Conservation (phyloP, 2,113 vertebrate species). For the Telmatochromis bifrenatus region DNA sequence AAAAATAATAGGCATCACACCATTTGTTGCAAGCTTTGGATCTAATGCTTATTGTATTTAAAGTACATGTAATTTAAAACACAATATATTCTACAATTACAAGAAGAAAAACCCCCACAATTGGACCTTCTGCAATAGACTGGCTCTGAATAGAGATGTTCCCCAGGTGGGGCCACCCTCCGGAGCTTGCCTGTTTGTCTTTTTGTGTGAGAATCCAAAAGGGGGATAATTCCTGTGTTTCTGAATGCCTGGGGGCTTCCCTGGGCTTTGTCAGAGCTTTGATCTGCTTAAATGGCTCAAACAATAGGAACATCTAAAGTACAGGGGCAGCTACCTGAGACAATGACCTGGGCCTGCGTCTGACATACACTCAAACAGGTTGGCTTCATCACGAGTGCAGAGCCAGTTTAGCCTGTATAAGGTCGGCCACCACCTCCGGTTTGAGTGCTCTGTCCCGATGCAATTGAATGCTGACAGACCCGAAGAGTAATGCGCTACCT, state of each 20-base stretch:
- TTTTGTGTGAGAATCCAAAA: slow-evolving; percentile 55
- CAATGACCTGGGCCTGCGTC: slow-evolving; percentile 50
- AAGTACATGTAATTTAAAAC: slow-evolving; percentile 19
- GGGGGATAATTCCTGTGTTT: slow-evolving; percentile 55
- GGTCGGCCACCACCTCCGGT: slow-evolving; percentile 55
- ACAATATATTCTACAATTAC: slow-evolving; percentile 36
- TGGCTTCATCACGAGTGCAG: slow-evolving; percentile 57
- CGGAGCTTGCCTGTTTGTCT: slow-evolving; percentile 54
- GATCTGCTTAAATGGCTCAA: slow-evolving; percentile 70
- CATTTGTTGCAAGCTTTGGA: slow-evolving; percentile 2
- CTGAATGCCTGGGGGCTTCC: slow-evolving; percentile 63
- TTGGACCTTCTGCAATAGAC: slow-evolving; percentile 32
- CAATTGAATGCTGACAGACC: slow-evolving; percentile 36
- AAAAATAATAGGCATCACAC: neutral
- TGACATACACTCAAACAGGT: slow-evolving; percentile 50
- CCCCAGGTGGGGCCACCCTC: slow-evolving; percentile 51
- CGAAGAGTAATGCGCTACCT: slow-evolving; percentile 39
- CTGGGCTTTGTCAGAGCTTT: slow-evolving; percentile 65
- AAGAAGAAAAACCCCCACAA: neutral
- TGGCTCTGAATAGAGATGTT: slow-evolving; percentile 42
- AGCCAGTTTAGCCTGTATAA: slow-evolving; percentile 66
- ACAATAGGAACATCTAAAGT: slow-evolving; percentile 58
- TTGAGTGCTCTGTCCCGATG: slow-evolving; percentile 54
- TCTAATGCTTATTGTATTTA: slow-evolving; percentile 1
- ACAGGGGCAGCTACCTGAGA: slow-evolving; percentile 71